phyloP scores from a whole-genome alignment of 1,140 invertebrate species.

The Drosophila seguyi region DNA sequence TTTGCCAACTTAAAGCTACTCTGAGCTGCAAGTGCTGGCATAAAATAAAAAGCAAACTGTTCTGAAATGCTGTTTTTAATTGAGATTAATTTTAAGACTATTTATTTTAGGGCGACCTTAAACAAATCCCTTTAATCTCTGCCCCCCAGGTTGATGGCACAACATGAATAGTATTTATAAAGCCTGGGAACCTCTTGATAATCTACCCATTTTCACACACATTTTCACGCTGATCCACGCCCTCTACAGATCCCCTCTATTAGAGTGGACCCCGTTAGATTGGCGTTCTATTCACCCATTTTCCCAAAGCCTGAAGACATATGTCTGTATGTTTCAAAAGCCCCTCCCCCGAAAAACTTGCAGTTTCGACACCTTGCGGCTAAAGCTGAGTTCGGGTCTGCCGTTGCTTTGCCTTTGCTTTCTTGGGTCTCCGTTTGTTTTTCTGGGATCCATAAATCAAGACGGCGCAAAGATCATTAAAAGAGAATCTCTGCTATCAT shows the following conservation, averaged over 20 bases:
- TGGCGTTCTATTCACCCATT: conserved; percentile 22
- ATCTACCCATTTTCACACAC: conserved; percentile 33
- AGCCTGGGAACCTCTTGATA: conserved; percentile 27
- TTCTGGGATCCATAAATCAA: conserved; percentile 73
- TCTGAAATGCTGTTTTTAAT: neutral
- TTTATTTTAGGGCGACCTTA: neutral
- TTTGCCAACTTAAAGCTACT: neutral
- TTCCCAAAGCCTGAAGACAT: conserved; percentile 25
- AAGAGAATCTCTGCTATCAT: conserved; percentile 80
- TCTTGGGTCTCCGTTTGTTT: conserved; percentile 16
- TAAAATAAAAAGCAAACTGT: neutral
- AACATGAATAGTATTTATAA: neutral
- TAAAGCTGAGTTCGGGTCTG: conserved; percentile 23
- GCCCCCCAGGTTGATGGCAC: conserved; percentile 13
- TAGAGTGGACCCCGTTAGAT: conserved; percentile 37
- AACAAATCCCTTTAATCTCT: neutral
- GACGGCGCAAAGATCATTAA: conserved; percentile 74
- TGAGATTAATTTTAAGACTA: neutral
- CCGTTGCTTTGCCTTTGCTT: conserved; percentile 6
- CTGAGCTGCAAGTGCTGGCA: neutral
- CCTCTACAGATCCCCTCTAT: conserved; percentile 20
- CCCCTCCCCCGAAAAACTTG: conserved; percentile 45
- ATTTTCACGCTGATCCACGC: conserved; percentile 39
- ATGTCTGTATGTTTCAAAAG: neutral
- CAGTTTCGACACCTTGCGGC: conserved; percentile 80